These are phyloP conservation scores for Labeo catla DNA, from an alignment of 2,113 vertebrate species.

Conservation along the genomic window DNA sequence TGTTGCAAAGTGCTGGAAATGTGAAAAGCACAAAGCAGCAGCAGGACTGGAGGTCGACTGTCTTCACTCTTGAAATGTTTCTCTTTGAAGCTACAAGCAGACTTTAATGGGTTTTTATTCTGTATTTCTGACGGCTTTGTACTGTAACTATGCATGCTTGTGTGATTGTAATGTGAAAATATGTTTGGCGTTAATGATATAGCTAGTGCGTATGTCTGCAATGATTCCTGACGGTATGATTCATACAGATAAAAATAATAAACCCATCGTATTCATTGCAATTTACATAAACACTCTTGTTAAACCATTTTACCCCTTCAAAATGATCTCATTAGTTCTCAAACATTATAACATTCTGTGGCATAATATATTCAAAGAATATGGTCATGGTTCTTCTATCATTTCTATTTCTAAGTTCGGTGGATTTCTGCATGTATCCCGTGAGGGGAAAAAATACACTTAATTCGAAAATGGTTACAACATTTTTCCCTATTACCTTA, in stretches of 20 bases:
- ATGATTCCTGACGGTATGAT: background rate
- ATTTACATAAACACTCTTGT: background rate
- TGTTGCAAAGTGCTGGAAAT: slow-evolving; percentile 50
- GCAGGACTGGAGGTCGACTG: slow-evolving; percentile 23
- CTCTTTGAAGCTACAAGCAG: slow-evolving; percentile 43
- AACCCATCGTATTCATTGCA: background rate
- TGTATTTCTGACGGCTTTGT: background rate
- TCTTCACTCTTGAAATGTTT: slow-evolving; percentile 15
- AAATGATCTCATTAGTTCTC: background rate
- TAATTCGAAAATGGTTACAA: background rate
- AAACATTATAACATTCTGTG: background rate
- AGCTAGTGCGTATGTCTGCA: background rate
- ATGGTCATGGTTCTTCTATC: background rate
- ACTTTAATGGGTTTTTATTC: slow-evolving; percentile 9
- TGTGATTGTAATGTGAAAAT: background rate
- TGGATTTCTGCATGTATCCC: slow-evolving; percentile 1
- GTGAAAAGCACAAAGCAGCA: slow-evolving; percentile 57
- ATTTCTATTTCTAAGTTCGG: background rate
- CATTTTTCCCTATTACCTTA: background rate
- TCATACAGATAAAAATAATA: background rate
- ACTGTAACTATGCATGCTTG: background rate
- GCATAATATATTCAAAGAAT: background rate
- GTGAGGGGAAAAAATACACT: background rate
- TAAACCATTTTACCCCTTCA: background rate
- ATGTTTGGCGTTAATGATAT: background rate